Evolutionary conservation across 2,888 invertebrate species (phyloP).

Genomic region (Empis livida): DNA sequence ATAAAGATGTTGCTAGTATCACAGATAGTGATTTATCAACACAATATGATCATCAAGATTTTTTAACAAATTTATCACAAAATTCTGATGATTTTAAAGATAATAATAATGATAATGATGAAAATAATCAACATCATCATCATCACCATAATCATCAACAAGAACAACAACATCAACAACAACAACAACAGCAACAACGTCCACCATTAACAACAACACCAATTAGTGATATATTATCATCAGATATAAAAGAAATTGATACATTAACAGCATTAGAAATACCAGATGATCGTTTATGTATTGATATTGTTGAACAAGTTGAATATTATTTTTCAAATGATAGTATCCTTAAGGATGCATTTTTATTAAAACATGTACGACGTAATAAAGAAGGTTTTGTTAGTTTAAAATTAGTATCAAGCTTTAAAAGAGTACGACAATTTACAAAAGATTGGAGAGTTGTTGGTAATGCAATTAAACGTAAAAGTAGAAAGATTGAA

Average conservation of each 20-base stretch:
- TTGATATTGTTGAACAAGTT: constrained; percentile 72
- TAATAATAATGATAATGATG: not conserved
- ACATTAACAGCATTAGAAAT: constrained; percentile 29
- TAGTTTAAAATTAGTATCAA: constrained; percentile 85
- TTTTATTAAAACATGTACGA: constrained; percentile 85
- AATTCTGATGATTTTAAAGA: constrained; percentile 2
- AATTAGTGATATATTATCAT: not conserved
- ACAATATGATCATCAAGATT: constrained; percentile 1
- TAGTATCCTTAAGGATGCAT: constrained; percentile 90
- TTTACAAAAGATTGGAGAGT: constrained; percentile 89
- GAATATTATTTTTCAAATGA: constrained; percentile 95
- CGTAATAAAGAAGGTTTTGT: constrained; percentile 94
- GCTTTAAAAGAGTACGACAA: constrained; percentile 89
- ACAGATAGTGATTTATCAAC: constrained; percentile 2
- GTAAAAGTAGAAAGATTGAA: constrained; percentile 65
- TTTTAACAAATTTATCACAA: constrained; percentile 1
- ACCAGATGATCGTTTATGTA: constrained; percentile 64
- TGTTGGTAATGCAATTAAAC: constrained; percentile 72
- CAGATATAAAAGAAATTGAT: constrained; percentile 25
- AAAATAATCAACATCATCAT: not conserved
- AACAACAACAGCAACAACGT: not conserved
- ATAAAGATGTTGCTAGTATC: not conserved
- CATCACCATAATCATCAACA: not conserved
- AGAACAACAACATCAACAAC: not conserved
- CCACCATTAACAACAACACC: not conserved